Evolutionary conservation across 1,140 invertebrate genomes (phyloP), one percentile per base, ranked within the genome.

Genomic region (Pseudomyrmex cubaensis): DNA sequence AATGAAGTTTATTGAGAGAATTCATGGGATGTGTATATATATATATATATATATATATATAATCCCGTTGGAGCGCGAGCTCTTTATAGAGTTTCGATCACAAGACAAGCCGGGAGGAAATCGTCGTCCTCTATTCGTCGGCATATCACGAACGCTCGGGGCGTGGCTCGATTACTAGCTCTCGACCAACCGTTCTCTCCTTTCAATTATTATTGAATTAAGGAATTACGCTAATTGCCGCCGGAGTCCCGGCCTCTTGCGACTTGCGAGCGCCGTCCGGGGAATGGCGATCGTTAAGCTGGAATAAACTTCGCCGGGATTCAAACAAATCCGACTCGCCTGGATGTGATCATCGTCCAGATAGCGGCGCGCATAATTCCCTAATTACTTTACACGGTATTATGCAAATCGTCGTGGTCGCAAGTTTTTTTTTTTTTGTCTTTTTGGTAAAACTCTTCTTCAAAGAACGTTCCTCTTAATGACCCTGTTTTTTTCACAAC

Each of bases 181-280:
- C 69, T 77, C 89, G 89, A 67, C 92, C 92, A 93, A 90, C 90
- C 92, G 89, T 89, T 90, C 91, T 88, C 89, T 91, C 87, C 90
- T 90, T 89, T 91, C 92, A 92, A 93, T 93, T 93, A 94, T 92
- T 93, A 93, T 93, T 93, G 93, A 91, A 93, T 93, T 93, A 85
- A 76, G 85, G 93, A 91, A 93, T 93, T 93, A 85, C 83, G 85
- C 82, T 87, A 87, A 88, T 82, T 87, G 86, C 50, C 50, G n/a
- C 13, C 15, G 56, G 54, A 54, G 78, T 50, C 48, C n/a, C 44
- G 50, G 54, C 82, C 85, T 64, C 61, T 72, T 70, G 80, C 80
- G 70, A 87, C 70, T 69, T 66, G 62, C 67, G 22, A 46, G 50
- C 5, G 35, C 10, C 84, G 72, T 54, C 48, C 57, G 46, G 50